Conservation (phyloP, 2,113 vertebrate species). For the Pedionomus torquatus region DNA sequence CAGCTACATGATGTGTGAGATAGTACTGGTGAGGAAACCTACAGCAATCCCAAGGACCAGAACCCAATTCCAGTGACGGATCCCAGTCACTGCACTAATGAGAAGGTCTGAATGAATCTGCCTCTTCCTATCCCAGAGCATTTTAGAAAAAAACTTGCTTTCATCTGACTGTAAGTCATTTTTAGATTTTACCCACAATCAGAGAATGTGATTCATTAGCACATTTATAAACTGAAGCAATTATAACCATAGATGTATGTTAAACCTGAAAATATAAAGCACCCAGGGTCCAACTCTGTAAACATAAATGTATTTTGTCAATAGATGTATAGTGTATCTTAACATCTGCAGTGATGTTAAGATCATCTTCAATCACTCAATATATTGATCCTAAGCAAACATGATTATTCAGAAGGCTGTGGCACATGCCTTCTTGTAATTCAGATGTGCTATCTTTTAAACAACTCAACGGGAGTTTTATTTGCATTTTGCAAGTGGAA, state of each 20-base stretch:
- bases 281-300: background rate
- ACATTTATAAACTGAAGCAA: background rate
- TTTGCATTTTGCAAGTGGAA: background rate
- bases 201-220: background rate
- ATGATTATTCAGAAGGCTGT: background rate
- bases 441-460: background rate
- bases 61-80: background rate
- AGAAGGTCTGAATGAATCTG: background rate
- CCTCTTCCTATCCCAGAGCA: background rate
- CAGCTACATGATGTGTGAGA: background rate
- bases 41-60: background rate
- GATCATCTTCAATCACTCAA: background rate
- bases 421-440: background rate
- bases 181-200: background rate
- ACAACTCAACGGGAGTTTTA: background rate
- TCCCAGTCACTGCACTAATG: background rate
- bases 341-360: background rate
- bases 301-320: background rate
- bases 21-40: background rate
- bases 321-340: background rate
- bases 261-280: background rate
- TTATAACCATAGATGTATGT: background rate
- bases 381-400: background rate
- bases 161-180: background rate
- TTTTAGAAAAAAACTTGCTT: background rate